Evolutionary conservation across 2,888 invertebrate species (phyloP).

Genomic region (Saturnia japonica): DNA sequence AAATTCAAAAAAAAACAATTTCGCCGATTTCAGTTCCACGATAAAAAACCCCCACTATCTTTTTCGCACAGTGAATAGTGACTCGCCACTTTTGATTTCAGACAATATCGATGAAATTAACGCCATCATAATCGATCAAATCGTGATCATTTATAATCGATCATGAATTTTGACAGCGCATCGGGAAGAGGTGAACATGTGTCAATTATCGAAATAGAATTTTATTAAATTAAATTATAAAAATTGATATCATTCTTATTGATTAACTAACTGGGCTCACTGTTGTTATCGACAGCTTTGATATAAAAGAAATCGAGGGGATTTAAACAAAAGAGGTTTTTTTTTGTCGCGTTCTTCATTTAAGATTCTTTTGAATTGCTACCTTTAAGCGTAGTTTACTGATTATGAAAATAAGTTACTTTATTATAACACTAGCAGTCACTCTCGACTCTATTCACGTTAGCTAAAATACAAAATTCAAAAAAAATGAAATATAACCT

Average conservation of each 20-base stretch:
- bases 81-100: conserved; percentile 13
- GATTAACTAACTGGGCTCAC: conserved; percentile 1
- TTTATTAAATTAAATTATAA: conserved; percentile 20
- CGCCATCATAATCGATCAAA: conserved; percentile 28
- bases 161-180: conserved; percentile 53
- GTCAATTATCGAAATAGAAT: conserved; percentile 33
- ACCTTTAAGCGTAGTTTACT: neutral
- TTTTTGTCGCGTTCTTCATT: neutral
- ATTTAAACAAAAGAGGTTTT: neutral
- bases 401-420: neutral
- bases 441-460: too few species aligned
- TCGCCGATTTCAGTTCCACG: neutral
- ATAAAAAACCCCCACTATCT: neutral
- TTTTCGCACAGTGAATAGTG: conserved; percentile 14
- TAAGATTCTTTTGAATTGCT: neutral
- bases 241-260: conserved; percentile 7
- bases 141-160: conserved; percentile 53
- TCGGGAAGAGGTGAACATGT: conserved; percentile 57
- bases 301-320: neutral
- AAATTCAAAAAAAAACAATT: neutral
- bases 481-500: too few species aligned
- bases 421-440: neutral
- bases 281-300: neutral
- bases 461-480: too few species aligned
- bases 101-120: conserved; percentile 15